Base-by-base conservation (phyloP, 2,797 vertebrate genomes). In the Ctenochaetus hawaiiensis region DNA sequence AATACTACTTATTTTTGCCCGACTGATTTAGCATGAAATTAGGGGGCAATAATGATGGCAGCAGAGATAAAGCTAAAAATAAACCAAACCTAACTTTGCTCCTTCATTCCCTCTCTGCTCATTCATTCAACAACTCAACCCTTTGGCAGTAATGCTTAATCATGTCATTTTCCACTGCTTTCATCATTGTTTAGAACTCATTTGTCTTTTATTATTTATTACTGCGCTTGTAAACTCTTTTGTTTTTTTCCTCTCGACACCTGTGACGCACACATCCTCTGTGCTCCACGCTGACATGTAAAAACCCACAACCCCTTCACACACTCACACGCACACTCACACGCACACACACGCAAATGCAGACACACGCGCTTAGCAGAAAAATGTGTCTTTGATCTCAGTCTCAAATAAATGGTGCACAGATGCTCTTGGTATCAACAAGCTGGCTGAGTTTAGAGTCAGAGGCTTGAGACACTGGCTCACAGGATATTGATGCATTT, bases 341-440 rank as follows among this genome's bases (percentile, higher is more conserved):
- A 75, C 58, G 78, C 68, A 80, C 67, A 83, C 72, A 75, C 2
- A 22, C 22, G 57, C 56, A 67, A 54, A 65, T n/a, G 61, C n/a
- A 57, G 51, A 52, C 11, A 68, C 53, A 56, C 56, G 65, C 34
- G 63, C 16, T 22, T 0, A 34, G 45, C 44, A 71, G 49, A 61
- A 66, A 65, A 75, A 41, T 67, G 22, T 52, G 56, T 74, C 23
- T 91, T 89, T 91, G 82, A 92, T 91, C 82, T 67, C 1, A 5
- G 59, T 14, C 57, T 58, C 68, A 74, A 76, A 84, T 82, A 59
- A 87, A 88, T 90, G 75, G 72, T 54, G 68, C 70, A 64, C 92
- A 91, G 87, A 91, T 92, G 92, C 72, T 87, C 54, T n/a, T 20
- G 54, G 39, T 61, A 86, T 89, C 85, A 92, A 87, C 84, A 88